Evolutionary conservation across 2,888 invertebrate species (phyloP).

Genomic region (Pollenia griseotomentosa): DNA sequence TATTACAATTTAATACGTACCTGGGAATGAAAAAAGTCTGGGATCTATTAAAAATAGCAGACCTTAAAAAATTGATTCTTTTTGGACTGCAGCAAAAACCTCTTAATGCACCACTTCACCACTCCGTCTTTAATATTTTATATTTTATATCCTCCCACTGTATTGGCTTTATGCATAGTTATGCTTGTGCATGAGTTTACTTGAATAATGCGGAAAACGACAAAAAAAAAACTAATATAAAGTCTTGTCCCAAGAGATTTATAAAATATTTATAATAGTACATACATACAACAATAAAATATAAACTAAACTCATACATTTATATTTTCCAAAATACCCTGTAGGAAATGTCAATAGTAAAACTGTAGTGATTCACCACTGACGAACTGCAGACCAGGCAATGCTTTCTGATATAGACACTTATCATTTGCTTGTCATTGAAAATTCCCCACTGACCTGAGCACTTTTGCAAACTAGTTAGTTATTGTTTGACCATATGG

Average conservation of each 20-base stretch:
- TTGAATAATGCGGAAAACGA: background rate
- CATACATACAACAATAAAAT: background rate
- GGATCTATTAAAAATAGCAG: too few relatives aligned
- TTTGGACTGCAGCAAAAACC: too few relatives aligned
- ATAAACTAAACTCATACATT: background rate
- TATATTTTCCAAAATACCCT: background rate
- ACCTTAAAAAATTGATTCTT: too few relatives aligned
- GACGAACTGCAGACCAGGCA: too few relatives aligned
- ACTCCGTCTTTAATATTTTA: background rate
- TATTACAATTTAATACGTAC: too few relatives aligned
- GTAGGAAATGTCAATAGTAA: too few relatives aligned
- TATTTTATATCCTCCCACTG: background rate
- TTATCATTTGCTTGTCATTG: too few relatives aligned
- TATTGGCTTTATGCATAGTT: background rate
- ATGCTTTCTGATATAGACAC: background rate
- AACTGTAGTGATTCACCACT: too few relatives aligned
- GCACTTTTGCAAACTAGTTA: too few relatives aligned
- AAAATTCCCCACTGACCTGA: too few relatives aligned
- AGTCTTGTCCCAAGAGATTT: conserved; percentile 17
- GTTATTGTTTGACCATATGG: too few relatives aligned
- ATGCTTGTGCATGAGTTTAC: background rate
- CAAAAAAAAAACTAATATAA: conserved; percentile 7
- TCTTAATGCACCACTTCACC: background rate
- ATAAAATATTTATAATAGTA: background rate
- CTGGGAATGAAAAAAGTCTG: too few relatives aligned